Conservation (phyloP, 2,888 invertebrate genomes). For the Drosophila paranaensis region DNA sequence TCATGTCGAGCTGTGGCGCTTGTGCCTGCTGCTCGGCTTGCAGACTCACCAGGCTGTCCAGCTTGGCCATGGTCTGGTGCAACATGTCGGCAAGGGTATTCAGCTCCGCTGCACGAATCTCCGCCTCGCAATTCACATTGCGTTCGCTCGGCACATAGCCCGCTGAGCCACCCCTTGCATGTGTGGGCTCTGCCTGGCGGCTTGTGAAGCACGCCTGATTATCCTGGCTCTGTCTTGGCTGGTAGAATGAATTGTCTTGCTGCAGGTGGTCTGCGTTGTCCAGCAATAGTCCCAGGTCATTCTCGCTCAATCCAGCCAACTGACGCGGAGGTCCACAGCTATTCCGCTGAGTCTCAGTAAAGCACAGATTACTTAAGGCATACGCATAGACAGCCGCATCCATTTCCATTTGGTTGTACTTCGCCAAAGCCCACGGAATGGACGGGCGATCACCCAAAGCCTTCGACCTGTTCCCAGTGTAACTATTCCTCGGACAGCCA, state of each 20-base stretch:
- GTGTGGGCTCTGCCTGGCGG: neutral
- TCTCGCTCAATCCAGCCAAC: neutral
- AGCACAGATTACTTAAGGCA: neutral
- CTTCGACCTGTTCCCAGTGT: neutral
- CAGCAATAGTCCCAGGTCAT: neutral
- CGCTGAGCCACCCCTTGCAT: neutral
- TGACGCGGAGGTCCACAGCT: neutral
- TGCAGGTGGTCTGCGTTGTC: slow-evolving; percentile 5
- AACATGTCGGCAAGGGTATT: slow-evolving; percentile 32
- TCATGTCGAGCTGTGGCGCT: neutral
- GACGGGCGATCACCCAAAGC: neutral
- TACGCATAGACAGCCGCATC: neutral
- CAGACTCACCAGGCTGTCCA: slow-evolving; percentile 41
- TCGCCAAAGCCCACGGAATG: neutral
- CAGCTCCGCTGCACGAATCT: neutral
- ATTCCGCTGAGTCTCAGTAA: neutral
- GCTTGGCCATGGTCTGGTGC: slow-evolving; percentile 39
- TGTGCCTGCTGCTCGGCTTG: slow-evolving; percentile 13
- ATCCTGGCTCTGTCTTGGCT: neutral
- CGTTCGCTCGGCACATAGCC: neutral
- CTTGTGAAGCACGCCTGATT: neutral
- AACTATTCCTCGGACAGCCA: slow-evolving; percentile 7
- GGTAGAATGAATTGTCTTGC: neutral
- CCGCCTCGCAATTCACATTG: neutral
- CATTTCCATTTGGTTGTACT: slow-evolving; percentile 9